Evolutionary conservation across 1,140 invertebrate species (phyloP).

Genomic region (Campoletis sonorensis): DNA sequence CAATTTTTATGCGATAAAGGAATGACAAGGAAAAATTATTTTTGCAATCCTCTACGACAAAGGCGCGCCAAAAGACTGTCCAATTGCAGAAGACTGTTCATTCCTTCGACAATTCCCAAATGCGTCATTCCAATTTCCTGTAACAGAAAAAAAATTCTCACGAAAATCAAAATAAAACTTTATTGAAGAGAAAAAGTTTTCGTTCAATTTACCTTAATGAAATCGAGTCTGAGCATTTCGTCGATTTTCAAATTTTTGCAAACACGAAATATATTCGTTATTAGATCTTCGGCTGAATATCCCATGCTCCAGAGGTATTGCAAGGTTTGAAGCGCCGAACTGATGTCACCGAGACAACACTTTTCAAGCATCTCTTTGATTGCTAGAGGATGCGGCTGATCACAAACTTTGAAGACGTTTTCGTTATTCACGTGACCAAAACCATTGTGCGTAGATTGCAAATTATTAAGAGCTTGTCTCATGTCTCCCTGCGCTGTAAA

Average conservation of each 20-base stretch:
- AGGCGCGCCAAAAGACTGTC: conserved; percentile 91
- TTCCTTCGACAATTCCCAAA: conserved; percentile 92
- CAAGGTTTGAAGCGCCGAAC: conserved; percentile 92
- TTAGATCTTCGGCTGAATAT: conserved; percentile 97
- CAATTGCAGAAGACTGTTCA: conserved; percentile 92
- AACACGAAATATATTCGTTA: conserved; percentile 95
- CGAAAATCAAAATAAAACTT: conserved; percentile 1
- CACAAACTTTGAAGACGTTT: conserved; percentile 99
- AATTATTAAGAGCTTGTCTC: conserved; percentile 97
- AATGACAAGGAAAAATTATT: conserved; percentile 38
- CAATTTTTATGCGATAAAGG: not conserved
- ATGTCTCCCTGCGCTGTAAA: conserved; percentile 99
- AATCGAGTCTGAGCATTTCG: conserved; percentile 90
- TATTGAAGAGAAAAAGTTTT: conserved; percentile 23
- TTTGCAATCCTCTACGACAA: conserved; percentile 77
- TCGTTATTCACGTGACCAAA: conserved; percentile 94
- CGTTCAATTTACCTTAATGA: conserved; percentile 84
- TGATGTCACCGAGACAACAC: conserved; percentile 89
- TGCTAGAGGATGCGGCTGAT: conserved; percentile 97
- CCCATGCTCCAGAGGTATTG: conserved; percentile 93
- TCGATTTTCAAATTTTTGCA: conserved; percentile 90
- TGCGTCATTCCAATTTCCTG: conserved; percentile 96
- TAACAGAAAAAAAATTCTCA: conserved; percentile 62
- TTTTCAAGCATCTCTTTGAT: conserved; percentile 94
- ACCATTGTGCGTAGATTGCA: conserved; percentile 97